Conservation (phyloP, 2,888 invertebrate species). For the Phytoseiulus persimilis region DNA sequence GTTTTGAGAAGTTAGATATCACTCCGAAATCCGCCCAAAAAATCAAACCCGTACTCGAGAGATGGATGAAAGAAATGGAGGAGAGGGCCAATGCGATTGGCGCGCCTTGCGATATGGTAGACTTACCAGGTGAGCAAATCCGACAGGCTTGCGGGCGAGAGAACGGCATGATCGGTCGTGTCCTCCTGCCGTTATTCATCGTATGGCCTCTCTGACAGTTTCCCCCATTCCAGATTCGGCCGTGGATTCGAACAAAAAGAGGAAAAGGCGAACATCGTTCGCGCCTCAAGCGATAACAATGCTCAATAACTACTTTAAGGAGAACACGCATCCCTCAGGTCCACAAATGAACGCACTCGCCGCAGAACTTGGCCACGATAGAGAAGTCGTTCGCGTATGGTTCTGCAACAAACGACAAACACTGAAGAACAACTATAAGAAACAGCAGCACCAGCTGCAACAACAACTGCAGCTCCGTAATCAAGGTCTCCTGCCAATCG, state of each 20-base stretch:
- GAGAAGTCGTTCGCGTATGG: constrained; percentile 97
- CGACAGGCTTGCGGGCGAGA: too few species aligned
- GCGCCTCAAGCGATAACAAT: constrained; percentile 91
- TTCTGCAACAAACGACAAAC: constrained; percentile 98
- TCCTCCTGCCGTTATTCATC: too few species aligned
- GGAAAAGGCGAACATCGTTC: constrained; percentile 90
- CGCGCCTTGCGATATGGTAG: constrained; percentile 17
- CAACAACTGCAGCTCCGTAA: constrained; percentile 25
- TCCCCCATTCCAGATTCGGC: not conserved
- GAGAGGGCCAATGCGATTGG: constrained; percentile 64
- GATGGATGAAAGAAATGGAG: constrained; percentile 98
- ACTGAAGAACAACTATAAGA: constrained; percentile 81
- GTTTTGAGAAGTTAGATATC: constrained; percentile 98
- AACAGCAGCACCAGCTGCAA: constrained; percentile 43
- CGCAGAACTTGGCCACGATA: constrained; percentile 87
- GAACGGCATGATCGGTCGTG: too few species aligned
- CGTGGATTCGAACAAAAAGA: constrained; percentile 84
- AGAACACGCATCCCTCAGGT: constrained; percentile 97
- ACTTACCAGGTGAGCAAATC: constrained; percentile 39
- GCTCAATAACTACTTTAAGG: constrained; percentile 87
- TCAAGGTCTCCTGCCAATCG: constrained; percentile 22
- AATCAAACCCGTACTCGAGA: constrained; percentile 94
- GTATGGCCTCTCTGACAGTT: not conserved
- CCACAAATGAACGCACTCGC: constrained; percentile 92
- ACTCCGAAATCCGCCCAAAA: constrained; percentile 99